A percentile compares a stretch with the other conserved stretches of the same genome.
Conservation (phyloP, 2,113 vertebrate species). For the Ictidomys tridecemlineatus region DNA sequence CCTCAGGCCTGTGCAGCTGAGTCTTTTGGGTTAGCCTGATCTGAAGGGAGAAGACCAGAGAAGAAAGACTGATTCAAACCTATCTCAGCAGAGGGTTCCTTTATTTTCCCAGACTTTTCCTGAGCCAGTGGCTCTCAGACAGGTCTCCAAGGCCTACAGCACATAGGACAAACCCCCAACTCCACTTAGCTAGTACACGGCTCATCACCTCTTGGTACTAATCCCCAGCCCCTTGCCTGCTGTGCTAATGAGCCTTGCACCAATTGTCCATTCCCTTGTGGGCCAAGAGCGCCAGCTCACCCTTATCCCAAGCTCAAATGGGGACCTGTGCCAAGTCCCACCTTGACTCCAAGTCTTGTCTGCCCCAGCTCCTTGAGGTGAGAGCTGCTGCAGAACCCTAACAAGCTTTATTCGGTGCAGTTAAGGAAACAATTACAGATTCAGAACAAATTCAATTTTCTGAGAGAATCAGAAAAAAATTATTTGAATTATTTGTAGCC, state of each 20-base stretch:
- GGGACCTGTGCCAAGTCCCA: not conserved
- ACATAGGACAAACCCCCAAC: not conserved
- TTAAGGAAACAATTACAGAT: not conserved
- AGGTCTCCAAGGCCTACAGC: not conserved
- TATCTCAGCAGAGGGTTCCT: not conserved
- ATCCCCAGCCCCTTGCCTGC: constrained; percentile 2
- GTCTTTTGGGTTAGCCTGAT: not conserved
- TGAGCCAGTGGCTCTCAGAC: not conserved
- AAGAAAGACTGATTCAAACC: not conserved
- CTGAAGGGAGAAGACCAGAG: not conserved
- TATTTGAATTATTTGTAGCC: not conserved
- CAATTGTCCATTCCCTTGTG: not conserved
- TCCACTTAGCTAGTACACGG: not conserved
- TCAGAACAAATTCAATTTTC: not conserved
- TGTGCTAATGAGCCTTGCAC: constrained; percentile 47
- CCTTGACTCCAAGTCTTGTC: not conserved
- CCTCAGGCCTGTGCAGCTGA: not conserved
- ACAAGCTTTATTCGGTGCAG: not conserved
- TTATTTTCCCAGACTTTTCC: not conserved
- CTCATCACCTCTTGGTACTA: constrained; percentile 47
- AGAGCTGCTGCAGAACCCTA: not conserved
- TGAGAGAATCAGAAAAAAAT: not conserved
- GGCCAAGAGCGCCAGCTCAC: not conserved
- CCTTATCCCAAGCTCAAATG: not conserved
- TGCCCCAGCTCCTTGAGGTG: not conserved